Base-by-base conservation (phyloP, 2,113 vertebrate species). In the Eptatretus burgeri region DNA sequence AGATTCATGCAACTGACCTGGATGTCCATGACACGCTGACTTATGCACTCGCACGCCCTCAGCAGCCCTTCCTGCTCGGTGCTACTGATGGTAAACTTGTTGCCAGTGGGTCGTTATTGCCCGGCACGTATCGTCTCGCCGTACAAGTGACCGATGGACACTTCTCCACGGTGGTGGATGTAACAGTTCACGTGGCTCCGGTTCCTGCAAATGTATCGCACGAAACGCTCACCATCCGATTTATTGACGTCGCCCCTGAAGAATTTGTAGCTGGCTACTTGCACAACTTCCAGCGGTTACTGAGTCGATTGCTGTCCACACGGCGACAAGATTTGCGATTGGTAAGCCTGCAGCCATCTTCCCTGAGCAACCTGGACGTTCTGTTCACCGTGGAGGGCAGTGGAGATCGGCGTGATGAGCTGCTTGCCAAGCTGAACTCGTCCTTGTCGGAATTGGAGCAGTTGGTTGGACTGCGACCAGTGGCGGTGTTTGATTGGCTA, bases 51-150 rank as follows among this genome's bases (percentile, higher is more conserved):
- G 81, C 79, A 27, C 80, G 83, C 0, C 82, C 86, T 53, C 89
- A 94, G 69, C 89, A 79, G 67, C 89, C 84, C 69, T 98, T 98
- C 71, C 88, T 93, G 74, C 83, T 98, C 64, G 85, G 82, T 67
- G 81, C 75, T 66, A 81, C 81, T 0, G 91, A 98, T 0, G 91
- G 89, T 1, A 87, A 86, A 66, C 85, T 98, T 72, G 86, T 91
- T 0, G 91, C 91, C 2, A 77, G 94, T 1, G 82, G 86, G 1
- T 87, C 86, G 13, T 71, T 98, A 12, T 89, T 94, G 49, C 82
- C 82, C 0, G 91, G 91, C 63, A 78, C 79, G 51, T 98, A 98
- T 3, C 63, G 78, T 17, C 75, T 98, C 13, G 94, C 94, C 0
- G 85, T 85, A 14, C 93, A 84, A 0, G 86, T 98, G 19, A 96